phyloP scores from a whole-genome alignment of 2,113 vertebrate genomes.

The Alectura lathami region DNA sequence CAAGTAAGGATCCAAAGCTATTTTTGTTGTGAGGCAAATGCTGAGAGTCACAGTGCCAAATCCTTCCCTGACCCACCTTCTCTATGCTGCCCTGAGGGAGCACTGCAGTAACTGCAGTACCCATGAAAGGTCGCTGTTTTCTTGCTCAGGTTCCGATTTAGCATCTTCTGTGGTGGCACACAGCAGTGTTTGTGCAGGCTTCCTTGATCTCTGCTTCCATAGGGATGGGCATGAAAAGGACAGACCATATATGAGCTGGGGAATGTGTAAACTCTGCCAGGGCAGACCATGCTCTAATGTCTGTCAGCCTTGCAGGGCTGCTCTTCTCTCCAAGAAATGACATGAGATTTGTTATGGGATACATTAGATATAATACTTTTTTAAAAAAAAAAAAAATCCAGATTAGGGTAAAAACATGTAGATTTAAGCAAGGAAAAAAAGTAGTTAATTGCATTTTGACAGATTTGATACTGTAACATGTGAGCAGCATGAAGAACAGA shows the following conservation, averaged over 20 bases:
- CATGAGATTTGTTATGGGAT: not conserved
- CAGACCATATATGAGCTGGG: not conserved
- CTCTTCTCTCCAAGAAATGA: not conserved
- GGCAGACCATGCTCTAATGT: not conserved
- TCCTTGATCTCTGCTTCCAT: not conserved
- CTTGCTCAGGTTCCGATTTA: not conserved
- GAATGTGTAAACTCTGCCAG: constrained; percentile 16
- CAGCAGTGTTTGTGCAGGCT: not conserved
- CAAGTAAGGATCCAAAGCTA: not conserved
- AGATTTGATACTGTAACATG: not conserved
- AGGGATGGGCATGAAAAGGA: not conserved
- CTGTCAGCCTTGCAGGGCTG: not conserved
- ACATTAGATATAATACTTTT: not conserved
- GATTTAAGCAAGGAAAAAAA: not conserved
- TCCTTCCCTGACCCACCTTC: rapidly evolving
- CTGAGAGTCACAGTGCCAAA: not conserved
- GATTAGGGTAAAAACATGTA: not conserved
- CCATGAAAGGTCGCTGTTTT: not conserved
- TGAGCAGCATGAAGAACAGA: not conserved
- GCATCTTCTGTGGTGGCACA: not conserved
- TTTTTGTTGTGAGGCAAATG: not conserved
- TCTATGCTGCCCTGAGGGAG: not conserved
- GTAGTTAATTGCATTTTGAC: not conserved
- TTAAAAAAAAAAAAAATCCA: not conserved
- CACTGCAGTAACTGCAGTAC: not conserved